Percentiles rank a stretch among this genome's conserved stretches.
Conservation (phyloP, 2,797 vertebrate species). For the Scomberomorus guttatus region DNA sequence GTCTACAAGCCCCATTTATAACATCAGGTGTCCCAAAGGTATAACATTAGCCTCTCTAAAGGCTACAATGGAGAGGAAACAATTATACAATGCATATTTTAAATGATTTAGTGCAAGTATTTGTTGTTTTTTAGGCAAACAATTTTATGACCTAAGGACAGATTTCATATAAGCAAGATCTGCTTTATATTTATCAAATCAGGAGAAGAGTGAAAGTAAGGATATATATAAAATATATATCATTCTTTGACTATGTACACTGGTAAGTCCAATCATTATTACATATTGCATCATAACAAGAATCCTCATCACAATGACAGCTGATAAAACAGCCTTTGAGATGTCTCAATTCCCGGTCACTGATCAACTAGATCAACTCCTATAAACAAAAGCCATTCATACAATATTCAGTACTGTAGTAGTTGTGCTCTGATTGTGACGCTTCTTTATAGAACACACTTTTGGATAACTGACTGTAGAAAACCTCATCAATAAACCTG, state of each 20-base stretch:
- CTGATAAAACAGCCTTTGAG: background rate
- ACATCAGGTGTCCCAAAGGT: background rate
- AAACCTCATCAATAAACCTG: background rate
- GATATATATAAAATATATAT: background rate
- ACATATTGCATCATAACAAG: background rate
- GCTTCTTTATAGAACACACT: background rate
- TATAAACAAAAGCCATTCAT: background rate
- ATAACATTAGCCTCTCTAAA: too few relatives aligned
- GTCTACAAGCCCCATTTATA: background rate
- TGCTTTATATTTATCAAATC: background rate
- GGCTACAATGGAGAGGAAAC: background rate
- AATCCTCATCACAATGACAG: background rate
- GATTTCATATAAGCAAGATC: too few relatives aligned
- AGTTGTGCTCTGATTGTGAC: slow-evolving; percentile 8
- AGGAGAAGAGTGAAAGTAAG: background rate
- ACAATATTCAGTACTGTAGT: background rate
- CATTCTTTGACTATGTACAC: too few relatives aligned
- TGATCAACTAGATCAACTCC: slow-evolving; percentile 29
- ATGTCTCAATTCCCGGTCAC: slow-evolving; percentile 18
- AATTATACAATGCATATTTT: background rate
- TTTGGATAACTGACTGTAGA: background rate
- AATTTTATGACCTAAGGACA: background rate
- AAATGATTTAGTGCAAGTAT: background rate
- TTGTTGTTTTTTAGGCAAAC: background rate
- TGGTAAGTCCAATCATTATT: background rate